Evolutionary conservation across 1,140 invertebrate genomes (phyloP), one percentile per base, ranked within the genome.

Genomic region (Drosophila kikkawai): DNA sequence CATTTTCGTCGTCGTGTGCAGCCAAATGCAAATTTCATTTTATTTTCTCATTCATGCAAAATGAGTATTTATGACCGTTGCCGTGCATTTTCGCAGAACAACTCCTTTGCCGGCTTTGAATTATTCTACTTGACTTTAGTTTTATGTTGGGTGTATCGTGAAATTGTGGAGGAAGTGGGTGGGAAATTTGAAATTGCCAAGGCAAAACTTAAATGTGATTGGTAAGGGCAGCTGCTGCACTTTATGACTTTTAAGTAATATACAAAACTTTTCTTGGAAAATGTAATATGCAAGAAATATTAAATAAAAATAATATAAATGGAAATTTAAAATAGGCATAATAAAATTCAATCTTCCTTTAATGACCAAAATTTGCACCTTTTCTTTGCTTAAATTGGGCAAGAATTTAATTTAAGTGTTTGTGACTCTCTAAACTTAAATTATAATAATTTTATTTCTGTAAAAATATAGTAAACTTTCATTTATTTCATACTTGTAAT

Each of bases 21-120:
- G 73, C 81, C 80, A 75, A 90, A 88, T 90, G 84, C 85, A 88
- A 88, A 88, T 81, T 84, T 80, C 74, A 84, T 88, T 88, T 90
- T 84, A 90, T 84, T 71, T 84, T 75, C 79, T 80, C 78, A 90
- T 90, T 87, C 84, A 90, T 84, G 84, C 80, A 80, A 77, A 90
- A 87, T 88, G 73, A 75, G 69, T 80, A 90, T 87, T 88, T 87
- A 87, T 76, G 83, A 71, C 61, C 60, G 50, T 57, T 75, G 45
- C 42, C 32, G 19, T 50, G 53, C 53, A 51, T 70, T 81, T n/a
- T 39, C 19, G n/a, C 67, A 48, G 32, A 36, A 56, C 19, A 56
- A 56, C 53, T 13, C 60, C 36, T 4, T 6, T 39, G 41, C 57
- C 50, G 48, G 8, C 19, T 44, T 65, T 73, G 70, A 74, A 60